A percentile compares a stretch with the other conserved stretches of the same genome.
These are phyloP conservation scores for Drosophila subobscura DNA, from an alignment of 1,140 invertebrate species.

Conservation along the genomic window DNA sequence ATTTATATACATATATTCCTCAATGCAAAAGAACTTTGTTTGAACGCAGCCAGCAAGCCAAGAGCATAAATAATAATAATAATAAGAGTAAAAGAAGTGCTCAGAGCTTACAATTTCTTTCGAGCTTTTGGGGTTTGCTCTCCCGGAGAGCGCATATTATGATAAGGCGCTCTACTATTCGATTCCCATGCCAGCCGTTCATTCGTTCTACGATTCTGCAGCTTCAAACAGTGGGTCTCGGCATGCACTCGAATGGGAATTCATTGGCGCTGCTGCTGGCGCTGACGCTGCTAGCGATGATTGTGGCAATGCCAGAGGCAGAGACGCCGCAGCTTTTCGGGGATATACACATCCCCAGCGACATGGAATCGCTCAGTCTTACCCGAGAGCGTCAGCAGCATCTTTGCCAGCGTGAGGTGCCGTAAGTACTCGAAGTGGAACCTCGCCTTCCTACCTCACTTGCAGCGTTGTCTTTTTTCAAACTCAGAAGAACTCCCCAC, in stretches of 20 bases:
- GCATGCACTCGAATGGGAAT: conserved; percentile 31
- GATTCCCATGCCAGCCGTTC: conserved; percentile 24
- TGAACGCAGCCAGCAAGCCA: too few relatives aligned
- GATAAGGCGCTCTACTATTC: conserved; percentile 37
- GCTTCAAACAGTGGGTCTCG: conserved; percentile 36
- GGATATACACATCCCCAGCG: conserved; percentile 42
- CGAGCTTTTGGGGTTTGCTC: background rate
- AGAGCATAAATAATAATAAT: background rate
- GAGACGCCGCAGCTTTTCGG: conserved; percentile 47
- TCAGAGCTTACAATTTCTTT: conserved; percentile 7
- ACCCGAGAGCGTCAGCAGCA: conserved; percentile 49
- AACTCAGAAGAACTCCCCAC: conserved; percentile 36
- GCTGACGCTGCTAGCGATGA: conserved; percentile 1
- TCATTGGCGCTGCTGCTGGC: conserved; percentile 11
- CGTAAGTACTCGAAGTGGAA: conserved; percentile 42
- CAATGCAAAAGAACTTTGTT: background rate
- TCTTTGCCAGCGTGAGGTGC: conserved; percentile 64
- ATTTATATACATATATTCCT: too few relatives aligned
- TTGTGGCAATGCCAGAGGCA: background rate
- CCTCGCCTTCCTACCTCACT: background rate
- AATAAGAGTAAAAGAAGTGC: background rate
- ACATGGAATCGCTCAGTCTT: conserved; percentile 59
- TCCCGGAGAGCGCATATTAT: conserved; percentile 15
- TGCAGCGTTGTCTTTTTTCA: conserved; percentile 69
- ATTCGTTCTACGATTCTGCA: conserved; percentile 41